Percentiles rank a stretch among this genome's conserved stretches.
phyloP scores from a whole-genome alignment of 2,797 vertebrate genomes.

The Phataginus tetradactyla region DNA sequence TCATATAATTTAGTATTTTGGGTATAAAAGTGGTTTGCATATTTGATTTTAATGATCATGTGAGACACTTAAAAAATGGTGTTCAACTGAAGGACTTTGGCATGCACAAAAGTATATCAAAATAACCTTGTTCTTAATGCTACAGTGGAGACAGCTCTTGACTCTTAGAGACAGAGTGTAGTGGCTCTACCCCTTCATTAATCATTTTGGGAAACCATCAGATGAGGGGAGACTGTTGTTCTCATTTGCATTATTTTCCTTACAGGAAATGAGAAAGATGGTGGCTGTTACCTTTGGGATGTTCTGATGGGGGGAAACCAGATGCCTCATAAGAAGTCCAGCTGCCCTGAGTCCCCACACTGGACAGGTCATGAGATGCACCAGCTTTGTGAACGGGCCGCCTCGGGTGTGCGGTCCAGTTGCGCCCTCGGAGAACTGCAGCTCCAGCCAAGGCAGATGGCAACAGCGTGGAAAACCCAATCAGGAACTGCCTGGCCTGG shows the following conservation, averaged over 20 bases:
- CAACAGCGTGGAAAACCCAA: neutral
- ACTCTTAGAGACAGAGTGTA: neutral
- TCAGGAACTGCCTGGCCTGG: neutral
- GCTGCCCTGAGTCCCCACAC: accelerated
- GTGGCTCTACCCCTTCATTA: neutral
- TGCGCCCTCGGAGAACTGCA: neutral
- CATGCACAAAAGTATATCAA: neutral
- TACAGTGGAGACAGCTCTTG: neutral
- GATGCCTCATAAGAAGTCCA: neutral
- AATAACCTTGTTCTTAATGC: neutral
- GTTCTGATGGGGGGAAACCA: accelerated
- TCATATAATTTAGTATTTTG: neutral
- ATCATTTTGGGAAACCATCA: neutral
- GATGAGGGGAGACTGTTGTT: neutral
- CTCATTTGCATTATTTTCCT: neutral
- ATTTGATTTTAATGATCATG: neutral
- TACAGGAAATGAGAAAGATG: neutral
- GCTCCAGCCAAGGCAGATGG: neutral
- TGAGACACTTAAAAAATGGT: neutral
- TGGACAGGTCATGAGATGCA: neutral
- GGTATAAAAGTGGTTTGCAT: too few relatives aligned
- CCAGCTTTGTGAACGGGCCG: neutral
- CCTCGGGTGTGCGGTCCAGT: neutral
- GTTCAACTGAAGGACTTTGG: neutral
- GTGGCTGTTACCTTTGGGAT: neutral